These are phyloP conservation scores for Tyria jacobaeae DNA, from an alignment of 2,888 invertebrate genomes.

Conservation along the genomic window DNA sequence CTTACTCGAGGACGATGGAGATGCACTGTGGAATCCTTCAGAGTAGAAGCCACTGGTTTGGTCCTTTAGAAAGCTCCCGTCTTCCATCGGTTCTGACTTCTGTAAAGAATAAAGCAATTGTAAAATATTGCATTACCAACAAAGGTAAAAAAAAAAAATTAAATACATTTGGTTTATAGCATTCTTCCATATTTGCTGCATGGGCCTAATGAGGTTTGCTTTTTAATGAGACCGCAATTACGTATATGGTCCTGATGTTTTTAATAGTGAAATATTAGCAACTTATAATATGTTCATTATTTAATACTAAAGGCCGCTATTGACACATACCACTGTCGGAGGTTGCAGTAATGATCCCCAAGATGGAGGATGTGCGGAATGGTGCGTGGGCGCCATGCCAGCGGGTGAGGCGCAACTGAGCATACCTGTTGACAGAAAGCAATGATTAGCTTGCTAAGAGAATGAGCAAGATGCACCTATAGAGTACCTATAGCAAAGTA, in stretches of 20 bases:
- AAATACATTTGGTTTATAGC: too few relatives aligned
- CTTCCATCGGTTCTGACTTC: conserved; percentile 87
- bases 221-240: too few relatives aligned
- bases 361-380: conserved; percentile 65
- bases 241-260: too few relatives aligned
- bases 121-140: conserved; percentile 18
- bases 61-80: conserved; percentile 81
- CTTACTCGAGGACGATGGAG: conserved; percentile 86
- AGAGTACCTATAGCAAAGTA: neutral
- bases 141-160: too few relatives aligned
- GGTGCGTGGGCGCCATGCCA: conserved; percentile 79
- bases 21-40: conserved; percentile 87
- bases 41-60: conserved; percentile 88
- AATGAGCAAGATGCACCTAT: neutral
- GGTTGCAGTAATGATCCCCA: conserved; percentile 74
- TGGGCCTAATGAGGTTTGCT: too few relatives aligned
- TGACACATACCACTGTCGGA: conserved; percentile 71
- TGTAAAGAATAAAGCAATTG: conserved; percentile 64
- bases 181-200: too few relatives aligned
- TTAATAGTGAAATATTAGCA: too few relatives aligned
- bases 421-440: conserved; percentile 65
- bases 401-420: conserved; percentile 80
- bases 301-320: neutral
- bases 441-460: conserved; percentile 4
- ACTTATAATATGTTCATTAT: too few relatives aligned